A percentile compares a stretch with the other conserved stretches of the same genome.
phyloP scores from a whole-genome alignment of 2,113 vertebrate species.

The Campylorhamphus procurvoides region DNA sequence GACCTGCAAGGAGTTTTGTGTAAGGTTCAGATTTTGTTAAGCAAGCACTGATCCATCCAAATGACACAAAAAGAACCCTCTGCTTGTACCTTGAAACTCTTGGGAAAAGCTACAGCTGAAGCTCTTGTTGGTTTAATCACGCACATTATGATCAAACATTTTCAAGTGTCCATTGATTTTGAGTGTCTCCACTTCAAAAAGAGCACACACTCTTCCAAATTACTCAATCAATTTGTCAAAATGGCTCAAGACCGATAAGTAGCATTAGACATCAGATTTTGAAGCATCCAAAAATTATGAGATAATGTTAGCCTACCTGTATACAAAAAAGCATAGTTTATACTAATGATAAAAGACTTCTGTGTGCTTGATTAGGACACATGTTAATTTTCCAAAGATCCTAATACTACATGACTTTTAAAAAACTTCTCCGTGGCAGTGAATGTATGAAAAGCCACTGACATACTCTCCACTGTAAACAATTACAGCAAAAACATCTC shows the following conservation, averaged over 20 bases:
- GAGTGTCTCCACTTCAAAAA: not conserved
- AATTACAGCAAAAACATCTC: not conserved
- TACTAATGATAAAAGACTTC: not conserved
- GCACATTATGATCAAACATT: not conserved
- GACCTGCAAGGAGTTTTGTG: not conserved
- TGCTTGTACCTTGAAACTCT: not conserved
- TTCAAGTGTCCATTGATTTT: not conserved
- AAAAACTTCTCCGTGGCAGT: not conserved
- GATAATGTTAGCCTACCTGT: not conserved
- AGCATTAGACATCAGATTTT: not conserved
- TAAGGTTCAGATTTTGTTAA: not conserved
- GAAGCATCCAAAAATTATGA: not conserved
- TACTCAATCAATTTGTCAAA: not conserved
- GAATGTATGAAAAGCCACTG: not conserved
- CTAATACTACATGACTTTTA: not conserved
- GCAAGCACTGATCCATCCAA: not conserved
- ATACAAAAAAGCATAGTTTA: not conserved
- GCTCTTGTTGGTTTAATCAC: not conserved
- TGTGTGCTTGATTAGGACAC: not conserved
- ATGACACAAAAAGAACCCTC: fast-evolving
- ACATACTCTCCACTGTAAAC: not conserved
- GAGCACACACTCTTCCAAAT: not conserved
- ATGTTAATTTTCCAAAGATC: not conserved
- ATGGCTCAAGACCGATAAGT: not conserved
- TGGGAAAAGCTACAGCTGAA: not conserved